Conservation (phyloP, 2,888 invertebrate genomes). For the Plebejus argus region DNA sequence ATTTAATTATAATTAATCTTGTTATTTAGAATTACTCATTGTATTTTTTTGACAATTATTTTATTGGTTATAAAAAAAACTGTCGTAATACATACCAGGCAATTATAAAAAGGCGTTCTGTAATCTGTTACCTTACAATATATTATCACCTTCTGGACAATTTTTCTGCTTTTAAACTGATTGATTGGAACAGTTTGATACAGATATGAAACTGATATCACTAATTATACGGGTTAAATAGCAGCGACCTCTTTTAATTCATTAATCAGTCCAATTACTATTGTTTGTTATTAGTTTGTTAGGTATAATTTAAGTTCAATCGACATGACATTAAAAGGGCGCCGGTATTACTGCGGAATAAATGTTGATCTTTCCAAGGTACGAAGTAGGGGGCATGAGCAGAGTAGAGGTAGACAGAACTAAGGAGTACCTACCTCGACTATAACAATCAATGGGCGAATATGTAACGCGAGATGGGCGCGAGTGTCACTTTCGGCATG, state of each 20-base stretch:
- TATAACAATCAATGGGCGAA: too few species aligned
- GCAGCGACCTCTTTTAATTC: background rate
- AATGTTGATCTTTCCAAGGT: too few species aligned
- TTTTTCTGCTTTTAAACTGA: background rate
- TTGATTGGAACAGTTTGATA: background rate
- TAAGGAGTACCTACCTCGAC: too few species aligned
- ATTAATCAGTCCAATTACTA: background rate
- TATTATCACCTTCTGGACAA: too few species aligned
- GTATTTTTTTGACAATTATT: background rate
- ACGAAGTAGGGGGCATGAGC: too few species aligned
- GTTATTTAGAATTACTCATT: background rate
- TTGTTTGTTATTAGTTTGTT: background rate
- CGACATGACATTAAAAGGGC: background rate
- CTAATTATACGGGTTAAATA: slow-evolving; percentile 26
- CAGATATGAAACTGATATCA: background rate
- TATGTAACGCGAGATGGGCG: too few species aligned
- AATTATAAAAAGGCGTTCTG: too few species aligned
- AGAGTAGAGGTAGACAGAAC: too few species aligned
- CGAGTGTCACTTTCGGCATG: too few species aligned
- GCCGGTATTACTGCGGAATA: background rate
- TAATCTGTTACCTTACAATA: too few species aligned
- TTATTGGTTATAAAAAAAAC: too few species aligned
- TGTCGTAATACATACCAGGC: too few species aligned
- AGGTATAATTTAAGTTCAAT: slow-evolving; percentile 11
- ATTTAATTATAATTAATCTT: background rate